Percentiles rank a stretch among this genome's conserved stretches.
Conservation (phyloP, 2,797 vertebrate species). For the Sebastolobus alascanus region DNA sequence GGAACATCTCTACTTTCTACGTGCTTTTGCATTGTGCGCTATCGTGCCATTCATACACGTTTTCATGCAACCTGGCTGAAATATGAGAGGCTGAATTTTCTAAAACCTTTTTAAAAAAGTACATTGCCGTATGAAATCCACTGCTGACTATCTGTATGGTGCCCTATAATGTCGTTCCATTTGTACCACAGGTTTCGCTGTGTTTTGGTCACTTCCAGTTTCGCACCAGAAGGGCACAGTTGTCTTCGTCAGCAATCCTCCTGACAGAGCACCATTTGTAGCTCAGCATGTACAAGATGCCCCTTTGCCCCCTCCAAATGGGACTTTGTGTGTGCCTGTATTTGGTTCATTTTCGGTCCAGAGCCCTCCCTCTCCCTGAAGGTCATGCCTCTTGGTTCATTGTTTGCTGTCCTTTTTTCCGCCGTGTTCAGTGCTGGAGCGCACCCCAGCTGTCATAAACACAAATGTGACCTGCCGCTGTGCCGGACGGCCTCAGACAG, state of each 20-base stretch:
- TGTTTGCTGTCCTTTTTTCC: conserved; percentile 53
- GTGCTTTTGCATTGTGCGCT: no score
- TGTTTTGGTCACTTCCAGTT: conserved; percentile 50
- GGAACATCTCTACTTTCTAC: no score
- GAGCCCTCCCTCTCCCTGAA: conserved; percentile 51
- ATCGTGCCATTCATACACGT: no score
- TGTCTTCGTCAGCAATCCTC: conserved; percentile 65
- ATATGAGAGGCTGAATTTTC: background rate
- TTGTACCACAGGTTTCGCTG: conserved; percentile 26
- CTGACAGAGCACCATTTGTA: conserved; percentile 69
- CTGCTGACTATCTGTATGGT: background rate
- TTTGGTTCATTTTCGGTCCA: conserved; percentile 28
- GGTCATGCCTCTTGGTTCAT: conserved; percentile 62
- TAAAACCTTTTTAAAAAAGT: background rate
- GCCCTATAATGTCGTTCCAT: background rate
- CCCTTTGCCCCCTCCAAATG: conserved; percentile 53
- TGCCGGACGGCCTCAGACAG: conserved; percentile 25
- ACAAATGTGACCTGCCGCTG: conserved; percentile 45
- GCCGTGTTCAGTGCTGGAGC: conserved; percentile 25
- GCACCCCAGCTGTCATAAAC: conserved; percentile 58
- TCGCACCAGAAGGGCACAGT: conserved; percentile 57
- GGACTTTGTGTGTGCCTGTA: conserved; percentile 34
- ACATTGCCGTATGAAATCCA: background rate
- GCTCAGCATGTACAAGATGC: conserved; percentile 69
- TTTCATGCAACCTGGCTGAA: background rate